Conservation (phyloP, 2,113 vertebrate genomes). For the Corythoichthys intestinalis region DNA sequence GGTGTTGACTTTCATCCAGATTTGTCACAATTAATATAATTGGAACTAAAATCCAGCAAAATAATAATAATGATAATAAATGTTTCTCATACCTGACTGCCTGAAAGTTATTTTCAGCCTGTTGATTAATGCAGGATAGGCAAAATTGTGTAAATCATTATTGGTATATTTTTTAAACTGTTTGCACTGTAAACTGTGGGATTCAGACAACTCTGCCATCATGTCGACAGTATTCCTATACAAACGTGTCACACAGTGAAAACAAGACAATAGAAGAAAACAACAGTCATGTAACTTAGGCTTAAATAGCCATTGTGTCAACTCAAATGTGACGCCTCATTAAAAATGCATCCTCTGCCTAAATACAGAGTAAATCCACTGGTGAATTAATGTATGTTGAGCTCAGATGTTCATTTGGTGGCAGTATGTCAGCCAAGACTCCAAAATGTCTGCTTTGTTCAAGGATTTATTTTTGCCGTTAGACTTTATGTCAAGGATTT, state of each 20-base stretch:
- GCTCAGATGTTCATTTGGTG: neutral
- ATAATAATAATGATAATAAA: too few species aligned
- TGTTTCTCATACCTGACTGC: too few species aligned
- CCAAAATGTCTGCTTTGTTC: conserved; percentile 36
- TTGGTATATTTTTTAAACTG: neutral
- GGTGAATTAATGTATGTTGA: conserved; percentile 8
- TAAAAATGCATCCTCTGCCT: neutral
- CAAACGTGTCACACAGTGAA: conserved; percentile 15
- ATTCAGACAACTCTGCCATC: conserved; percentile 4
- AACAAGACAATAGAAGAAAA: neutral
- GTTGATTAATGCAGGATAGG: neutral
- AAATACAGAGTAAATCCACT: conserved; percentile 7
- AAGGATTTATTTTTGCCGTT: conserved; percentile 38
- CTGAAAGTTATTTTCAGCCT: too few species aligned
- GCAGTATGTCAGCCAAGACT: conserved; percentile 17
- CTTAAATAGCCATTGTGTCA: neutral
- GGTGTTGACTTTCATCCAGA: too few species aligned
- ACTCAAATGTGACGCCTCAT: neutral
- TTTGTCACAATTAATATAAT: too few species aligned
- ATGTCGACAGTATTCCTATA: conserved; percentile 3
- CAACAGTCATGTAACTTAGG: neutral
- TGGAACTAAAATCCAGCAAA: too few species aligned
- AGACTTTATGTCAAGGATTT: conserved; percentile 36
- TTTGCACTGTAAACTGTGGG: conserved; percentile 8
- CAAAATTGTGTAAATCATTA: neutral